These are phyloP conservation scores for Troglohyphantes excavatus DNA, from an alignment of 2,888 invertebrate species.

Conservation along the genomic window DNA sequence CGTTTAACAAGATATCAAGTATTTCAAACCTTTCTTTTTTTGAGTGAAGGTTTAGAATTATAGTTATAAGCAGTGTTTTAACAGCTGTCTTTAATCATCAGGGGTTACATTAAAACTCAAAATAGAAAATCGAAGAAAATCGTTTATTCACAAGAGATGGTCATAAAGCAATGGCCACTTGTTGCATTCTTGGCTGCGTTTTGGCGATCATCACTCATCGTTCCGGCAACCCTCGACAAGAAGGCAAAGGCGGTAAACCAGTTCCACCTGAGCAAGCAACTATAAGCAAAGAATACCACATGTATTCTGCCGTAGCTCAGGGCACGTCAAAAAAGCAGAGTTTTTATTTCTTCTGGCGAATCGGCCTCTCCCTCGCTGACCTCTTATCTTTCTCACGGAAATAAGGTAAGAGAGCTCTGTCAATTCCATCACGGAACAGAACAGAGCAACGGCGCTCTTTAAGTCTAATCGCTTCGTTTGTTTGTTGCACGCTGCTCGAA, in stretches of 20 bases:
- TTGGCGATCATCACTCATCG: constrained; percentile 57
- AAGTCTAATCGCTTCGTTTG: background rate
- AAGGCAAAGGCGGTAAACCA: constrained; percentile 59
- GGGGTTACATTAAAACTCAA: too few relatives aligned
- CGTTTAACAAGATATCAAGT: too few relatives aligned
- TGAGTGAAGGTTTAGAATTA: too few relatives aligned
- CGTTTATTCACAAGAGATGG: too few relatives aligned
- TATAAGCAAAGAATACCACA: constrained; percentile 51
- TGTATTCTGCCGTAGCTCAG: constrained; percentile 32
- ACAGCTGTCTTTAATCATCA: too few relatives aligned
- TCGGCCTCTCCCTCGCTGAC: constrained; percentile 48
- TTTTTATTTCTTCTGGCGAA: constrained; percentile 41
- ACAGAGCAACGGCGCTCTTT: too few relatives aligned
- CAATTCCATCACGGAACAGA: constrained; percentile 41
- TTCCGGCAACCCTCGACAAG: constrained; percentile 53
- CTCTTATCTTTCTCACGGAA: constrained; percentile 64
- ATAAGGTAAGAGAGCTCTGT: constrained; percentile 54
- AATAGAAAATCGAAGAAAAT: too few relatives aligned
- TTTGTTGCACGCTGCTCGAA: constrained; percentile 3
- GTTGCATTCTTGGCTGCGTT: constrained; percentile 56
- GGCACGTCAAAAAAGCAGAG: constrained; percentile 57
- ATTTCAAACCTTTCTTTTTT: too few relatives aligned
- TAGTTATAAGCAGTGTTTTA: too few relatives aligned
- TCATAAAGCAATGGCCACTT: too few relatives aligned
- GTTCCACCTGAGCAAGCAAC: constrained; percentile 71